These are phyloP conservation scores for Sphaerophoria rueppellii DNA, from an alignment of 2,888 invertebrate genomes.

Conservation along the genomic window DNA sequence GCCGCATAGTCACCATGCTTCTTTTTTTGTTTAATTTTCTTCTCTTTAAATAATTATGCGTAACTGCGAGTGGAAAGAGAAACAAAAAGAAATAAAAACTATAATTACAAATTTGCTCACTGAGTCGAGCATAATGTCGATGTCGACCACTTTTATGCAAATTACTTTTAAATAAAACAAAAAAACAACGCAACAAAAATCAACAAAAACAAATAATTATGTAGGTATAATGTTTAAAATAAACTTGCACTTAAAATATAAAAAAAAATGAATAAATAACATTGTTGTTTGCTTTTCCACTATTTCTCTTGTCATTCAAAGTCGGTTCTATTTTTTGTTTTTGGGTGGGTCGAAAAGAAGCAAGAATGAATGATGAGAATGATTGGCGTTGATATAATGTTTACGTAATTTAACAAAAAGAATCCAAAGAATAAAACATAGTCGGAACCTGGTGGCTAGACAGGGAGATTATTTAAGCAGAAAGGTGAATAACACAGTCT, in stretches of 20 bases:
- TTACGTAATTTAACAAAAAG: slow-evolving; percentile 9
- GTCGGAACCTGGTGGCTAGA: not conserved
- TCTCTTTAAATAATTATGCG: not conserved
- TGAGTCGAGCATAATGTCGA: slow-evolving; percentile 1
- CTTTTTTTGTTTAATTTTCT: not conserved
- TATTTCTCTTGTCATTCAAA: not conserved
- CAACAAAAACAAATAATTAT: not conserved
- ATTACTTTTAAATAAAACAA: not conserved
- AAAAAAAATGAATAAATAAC: not conserved
- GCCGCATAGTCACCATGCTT: not conserved
- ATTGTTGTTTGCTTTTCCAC: not conserved
- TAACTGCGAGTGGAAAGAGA: not conserved
- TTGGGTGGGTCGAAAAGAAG: not conserved
- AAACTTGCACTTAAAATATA: not conserved
- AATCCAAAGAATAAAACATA: not conserved
- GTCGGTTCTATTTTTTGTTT: not conserved
- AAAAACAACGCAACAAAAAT: not conserved
- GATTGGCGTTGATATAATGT: slow-evolving; percentile 5
- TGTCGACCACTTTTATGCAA: not conserved
- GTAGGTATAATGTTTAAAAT: not conserved
- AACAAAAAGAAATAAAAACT: not conserved
- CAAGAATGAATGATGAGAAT: too few species aligned
- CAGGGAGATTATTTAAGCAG: not conserved
- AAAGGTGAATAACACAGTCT: not conserved
- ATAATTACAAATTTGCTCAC: not conserved